Conservation (phyloP, 2,888 invertebrate genomes). For the Achlya flavicornis region DNA sequence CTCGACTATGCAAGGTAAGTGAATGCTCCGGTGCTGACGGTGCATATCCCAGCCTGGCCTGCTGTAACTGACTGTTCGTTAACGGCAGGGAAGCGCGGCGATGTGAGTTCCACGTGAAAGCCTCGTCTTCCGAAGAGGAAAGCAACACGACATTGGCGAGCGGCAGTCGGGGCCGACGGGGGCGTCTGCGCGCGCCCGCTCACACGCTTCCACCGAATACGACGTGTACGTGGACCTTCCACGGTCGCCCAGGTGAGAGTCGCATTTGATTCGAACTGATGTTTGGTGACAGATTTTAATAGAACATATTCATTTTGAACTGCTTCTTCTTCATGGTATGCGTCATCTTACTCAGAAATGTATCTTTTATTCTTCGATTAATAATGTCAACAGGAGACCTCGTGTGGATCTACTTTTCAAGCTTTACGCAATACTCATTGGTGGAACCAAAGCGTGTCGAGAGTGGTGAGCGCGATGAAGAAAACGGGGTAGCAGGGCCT, state of each 20-base stretch:
- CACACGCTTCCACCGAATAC: slow-evolving; percentile 94
- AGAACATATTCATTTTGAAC: no score
- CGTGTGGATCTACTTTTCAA: slow-evolving; percentile 94
- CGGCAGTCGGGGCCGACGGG: slow-evolving; percentile 87
- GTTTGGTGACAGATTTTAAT: no score
- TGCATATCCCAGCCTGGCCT: neutral
- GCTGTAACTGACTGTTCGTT: neutral
- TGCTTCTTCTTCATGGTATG: no score
- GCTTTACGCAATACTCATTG: slow-evolving; percentile 91
- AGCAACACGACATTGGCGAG: slow-evolving; percentile 54
- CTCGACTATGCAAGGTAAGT: slow-evolving; percentile 88
- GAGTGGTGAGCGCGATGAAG: slow-evolving; percentile 79
- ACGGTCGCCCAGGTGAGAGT: slow-evolving; percentile 86
- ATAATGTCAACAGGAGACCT: slow-evolving; percentile 83
- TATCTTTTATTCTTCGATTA: neutral
- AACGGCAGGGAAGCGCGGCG: slow-evolving; percentile 76
- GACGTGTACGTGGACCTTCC: slow-evolving; percentile 93
- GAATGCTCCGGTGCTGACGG: neutral
- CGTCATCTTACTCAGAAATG: no score
- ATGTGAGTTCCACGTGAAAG: slow-evolving; percentile 91
- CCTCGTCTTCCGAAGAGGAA: slow-evolving; percentile 86
- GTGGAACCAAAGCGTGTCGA: slow-evolving; percentile 79
- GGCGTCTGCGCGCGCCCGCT: slow-evolving; percentile 89
- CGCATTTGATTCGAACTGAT: no score
- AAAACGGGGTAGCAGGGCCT: slow-evolving; percentile 31